Conservation (phyloP, 2,797 vertebrate genomes). For the Melanogrammus aeglefinus region DNA sequence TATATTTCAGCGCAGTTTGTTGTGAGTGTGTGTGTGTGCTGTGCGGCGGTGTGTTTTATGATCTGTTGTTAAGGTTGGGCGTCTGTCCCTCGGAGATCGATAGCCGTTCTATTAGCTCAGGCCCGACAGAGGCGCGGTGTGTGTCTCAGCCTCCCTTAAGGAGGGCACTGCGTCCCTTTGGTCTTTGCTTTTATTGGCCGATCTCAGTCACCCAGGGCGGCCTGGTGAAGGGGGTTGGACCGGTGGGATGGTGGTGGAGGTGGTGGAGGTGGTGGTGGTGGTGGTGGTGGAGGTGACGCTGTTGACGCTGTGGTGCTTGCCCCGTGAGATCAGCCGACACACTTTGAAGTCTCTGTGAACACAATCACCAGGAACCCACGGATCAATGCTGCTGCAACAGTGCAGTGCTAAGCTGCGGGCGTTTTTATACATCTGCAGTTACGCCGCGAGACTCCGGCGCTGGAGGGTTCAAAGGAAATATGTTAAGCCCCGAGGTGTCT, state of each 20-base stretch:
- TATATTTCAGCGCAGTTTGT: background rate
- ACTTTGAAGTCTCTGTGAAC: conserved; percentile 16
- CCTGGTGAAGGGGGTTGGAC: conserved; percentile 15
- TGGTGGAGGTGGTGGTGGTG: background rate
- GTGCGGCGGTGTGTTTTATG: conserved; percentile 11
- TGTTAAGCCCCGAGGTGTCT: conserved; percentile 12
- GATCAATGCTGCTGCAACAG: conserved; percentile 32
- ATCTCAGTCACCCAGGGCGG: conserved; percentile 21
- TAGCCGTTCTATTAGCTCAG: conserved; percentile 25
- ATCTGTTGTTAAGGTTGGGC: conserved; percentile 19
- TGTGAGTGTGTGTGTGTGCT: conserved; percentile 10
- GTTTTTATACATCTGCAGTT: conserved; percentile 21
- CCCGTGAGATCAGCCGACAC: conserved; percentile 18
- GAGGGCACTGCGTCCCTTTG: conserved; percentile 11
- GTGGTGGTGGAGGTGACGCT: background rate
- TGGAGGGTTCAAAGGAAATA: conserved; percentile 13
- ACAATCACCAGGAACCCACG: conserved; percentile 21
- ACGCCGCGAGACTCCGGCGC: conserved; percentile 24
- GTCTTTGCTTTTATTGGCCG: conserved; percentile 18
- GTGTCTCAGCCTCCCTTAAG: conserved; percentile 23
- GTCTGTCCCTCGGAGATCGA: conserved; percentile 18
- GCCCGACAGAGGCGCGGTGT: background rate
- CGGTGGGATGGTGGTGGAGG: background rate
- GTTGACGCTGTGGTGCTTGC: background rate
- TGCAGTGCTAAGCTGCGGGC: conserved; percentile 16